Base-by-base conservation (phyloP, 30 jellyfish, hydroid and myxozoan genomes). In the Aurelia sp. region DNA sequence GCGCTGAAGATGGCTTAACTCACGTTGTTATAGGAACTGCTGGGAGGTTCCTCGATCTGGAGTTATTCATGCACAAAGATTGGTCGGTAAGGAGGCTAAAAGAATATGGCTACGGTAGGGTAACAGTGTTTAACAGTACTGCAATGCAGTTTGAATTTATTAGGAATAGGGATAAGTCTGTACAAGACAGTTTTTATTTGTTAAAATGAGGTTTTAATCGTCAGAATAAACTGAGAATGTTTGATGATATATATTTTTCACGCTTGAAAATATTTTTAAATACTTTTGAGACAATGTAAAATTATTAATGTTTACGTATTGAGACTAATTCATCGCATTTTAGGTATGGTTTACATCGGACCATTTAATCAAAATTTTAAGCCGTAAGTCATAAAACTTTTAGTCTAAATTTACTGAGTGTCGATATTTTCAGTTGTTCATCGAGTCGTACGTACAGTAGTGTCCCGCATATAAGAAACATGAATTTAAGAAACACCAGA, bases 11-110 rank as follows among this genome's bases (percentile, higher is more conserved):
- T 67, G 98, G 98, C 9, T 59, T 82, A 48, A 92, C 91, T 15
- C 96, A 91, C 55, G 69, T 91, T n/a, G 91, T 82, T 30, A 75
- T 86, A 12, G 98, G 98, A 9, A 86, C 98, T 51, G 98, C 96
- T 17, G 98, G 98, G 5, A 58, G 93, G 21, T 67, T 74, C 23
- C 85, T 86, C 53, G 98, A 91, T 79, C 61, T 62, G 74, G 96
- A 81, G 59, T 27, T 67, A 30, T 85, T 66, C 81, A 68, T 68
- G 90, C 80, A 55, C 19, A 85, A 86, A 64, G 83, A 76, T 37
- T 91, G 98, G 98, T 86, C 91, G 62, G 78, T 71, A 23, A 62
- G 50, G 78, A 74, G 90, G 59, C 82, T 80, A 71, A 78, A 72
- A 51, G 96, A 79, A 73, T 91, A 77, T 59, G 98, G 98, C 58